Conservation (phyloP, 1,140 invertebrate genomes). For the Aphis gossypii region DNA sequence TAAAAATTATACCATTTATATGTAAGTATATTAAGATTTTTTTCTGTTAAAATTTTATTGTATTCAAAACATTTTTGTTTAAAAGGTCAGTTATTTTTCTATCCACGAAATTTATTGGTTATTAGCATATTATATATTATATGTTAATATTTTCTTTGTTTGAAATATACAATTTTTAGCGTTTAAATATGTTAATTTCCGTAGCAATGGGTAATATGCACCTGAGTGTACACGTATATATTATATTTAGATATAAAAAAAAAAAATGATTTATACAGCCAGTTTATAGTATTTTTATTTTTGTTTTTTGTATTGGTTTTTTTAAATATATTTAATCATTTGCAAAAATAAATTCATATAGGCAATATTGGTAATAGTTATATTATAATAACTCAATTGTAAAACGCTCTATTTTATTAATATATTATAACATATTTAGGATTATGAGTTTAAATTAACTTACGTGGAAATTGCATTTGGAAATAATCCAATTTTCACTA, state of each 20-base stretch:
- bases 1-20: not conserved
- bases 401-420: not conserved
- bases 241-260: not conserved
- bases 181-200: not conserved
- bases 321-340: not conserved
- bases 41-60: not conserved
- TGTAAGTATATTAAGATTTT: not conserved
- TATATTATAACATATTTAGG: not conserved
- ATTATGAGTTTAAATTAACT: not conserved
- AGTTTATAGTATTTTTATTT: not conserved
- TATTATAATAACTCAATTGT: not conserved
- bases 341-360: not conserved
- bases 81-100: not conserved
- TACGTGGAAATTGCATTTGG: not conserved
- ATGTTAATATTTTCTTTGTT: not conserved
- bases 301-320: not conserved
- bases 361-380: not conserved
- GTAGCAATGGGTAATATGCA: not conserved
- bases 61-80: not conserved
- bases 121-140: not conserved
- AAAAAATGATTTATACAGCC: not conserved
- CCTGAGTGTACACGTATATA: not conserved
- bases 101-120: not conserved
- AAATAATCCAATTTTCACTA: not conserved
- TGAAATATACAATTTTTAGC: not conserved